Percentiles rank a stretch among this genome's conserved stretches.
Conservation (phyloP, 2,888 invertebrate genomes). For the Adineta ricciae region DNA sequence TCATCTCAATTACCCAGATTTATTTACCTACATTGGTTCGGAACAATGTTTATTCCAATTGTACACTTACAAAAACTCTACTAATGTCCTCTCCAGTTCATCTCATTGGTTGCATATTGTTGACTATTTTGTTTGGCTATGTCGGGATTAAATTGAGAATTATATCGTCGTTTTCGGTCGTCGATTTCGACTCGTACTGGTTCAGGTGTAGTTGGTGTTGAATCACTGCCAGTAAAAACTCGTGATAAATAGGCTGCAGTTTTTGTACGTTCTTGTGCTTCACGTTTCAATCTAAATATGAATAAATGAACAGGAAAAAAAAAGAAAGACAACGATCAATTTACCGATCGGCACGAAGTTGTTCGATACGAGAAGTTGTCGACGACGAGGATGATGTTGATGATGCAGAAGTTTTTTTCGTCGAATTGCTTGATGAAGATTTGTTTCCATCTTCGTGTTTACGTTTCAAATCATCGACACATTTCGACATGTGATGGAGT, state of each 20-base stretch:
- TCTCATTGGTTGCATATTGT: background rate
- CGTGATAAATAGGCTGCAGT: slow-evolving; percentile 34
- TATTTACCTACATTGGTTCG: slow-evolving; percentile 14
- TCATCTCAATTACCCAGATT: background rate
- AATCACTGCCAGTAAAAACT: slow-evolving; percentile 9
- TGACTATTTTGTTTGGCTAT: slow-evolving; percentile 41
- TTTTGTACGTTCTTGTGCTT: slow-evolving; percentile 41
- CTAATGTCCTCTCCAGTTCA: background rate
- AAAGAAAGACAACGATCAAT: background rate
- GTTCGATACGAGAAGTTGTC: slow-evolving; percentile 23
- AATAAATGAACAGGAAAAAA: background rate
- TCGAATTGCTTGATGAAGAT: background rate
- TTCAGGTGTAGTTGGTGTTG: background rate
- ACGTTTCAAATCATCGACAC: slow-evolving; percentile 37
- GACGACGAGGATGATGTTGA: background rate
- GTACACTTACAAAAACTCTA: background rate
- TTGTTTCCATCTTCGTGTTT: slow-evolving; percentile 20
- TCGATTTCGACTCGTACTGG: slow-evolving; percentile 36
- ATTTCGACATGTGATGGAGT: slow-evolving; percentile 36
- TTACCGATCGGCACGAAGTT: slow-evolving; percentile 29
- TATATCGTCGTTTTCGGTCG: slow-evolving; percentile 68
- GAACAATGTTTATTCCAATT: background rate
- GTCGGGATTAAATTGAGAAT: slow-evolving; percentile 85
- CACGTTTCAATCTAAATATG: slow-evolving; percentile 37
- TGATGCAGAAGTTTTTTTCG: background rate